Base-by-base conservation (phyloP, 2,888 invertebrate species). In the Steinernema scapterisci region DNA sequence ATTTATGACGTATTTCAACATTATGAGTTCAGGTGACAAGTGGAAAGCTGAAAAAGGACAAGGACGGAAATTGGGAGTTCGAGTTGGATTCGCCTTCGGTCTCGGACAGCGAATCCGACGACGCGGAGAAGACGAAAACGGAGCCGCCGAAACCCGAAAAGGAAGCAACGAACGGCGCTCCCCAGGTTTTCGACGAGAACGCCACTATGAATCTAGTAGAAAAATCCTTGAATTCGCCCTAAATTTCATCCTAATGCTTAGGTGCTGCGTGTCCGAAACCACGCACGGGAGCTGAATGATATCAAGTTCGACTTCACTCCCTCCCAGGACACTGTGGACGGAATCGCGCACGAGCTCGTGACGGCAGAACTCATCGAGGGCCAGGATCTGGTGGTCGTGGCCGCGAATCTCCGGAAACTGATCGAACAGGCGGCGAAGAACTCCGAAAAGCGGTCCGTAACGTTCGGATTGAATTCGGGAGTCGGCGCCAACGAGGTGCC, bases 281-380 rank as follows among this genome's bases (percentile, higher is more conserved):
- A 92, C 54, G 92, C 92, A 79, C 91, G 93, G 74, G 97, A 97
- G 89, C 89, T 99, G 80, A 97, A 97, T 89, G 97, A 99, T 88
- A 99, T 99, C 84, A 92, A 95, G 83, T 99, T 99, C 89, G 97
- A 99, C 89, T 99, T 94, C 88, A 93, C 94, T 0, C 83, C 81
- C 11, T 80, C 82, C 27, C 76, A 78, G 27, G 87, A 88, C 78
- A 85, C 85, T 27, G 84, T 95, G 0, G 95, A 95, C 89, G 95
- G 95, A 45, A 96, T 97, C 74, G 94, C 97, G 0, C 91, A 92
- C 9, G 97, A 97, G 89, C 90, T 97, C 81, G 95, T 97, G 7
- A 94, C 94, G 72, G 97, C 97, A 7, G 95, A 95, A 0, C 90
- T 97, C 13, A 95, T 97, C 21, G 94, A 97, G 88, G 93, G 92